phyloP scores from a whole-genome alignment of 2,888 invertebrate species.

The Perithous albicinctus region DNA sequence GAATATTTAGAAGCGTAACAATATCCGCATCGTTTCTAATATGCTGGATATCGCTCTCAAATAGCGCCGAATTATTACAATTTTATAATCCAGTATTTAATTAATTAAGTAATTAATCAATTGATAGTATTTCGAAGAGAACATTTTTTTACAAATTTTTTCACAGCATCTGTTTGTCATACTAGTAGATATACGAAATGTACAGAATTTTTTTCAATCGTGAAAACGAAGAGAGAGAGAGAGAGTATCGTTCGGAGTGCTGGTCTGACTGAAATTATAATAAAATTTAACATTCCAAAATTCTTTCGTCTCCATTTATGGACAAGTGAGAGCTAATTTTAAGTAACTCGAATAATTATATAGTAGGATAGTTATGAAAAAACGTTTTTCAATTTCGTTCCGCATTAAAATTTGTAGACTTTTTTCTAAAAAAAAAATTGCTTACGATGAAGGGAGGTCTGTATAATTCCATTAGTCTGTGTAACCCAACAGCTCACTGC shows the following conservation, averaged over 20 bases:
- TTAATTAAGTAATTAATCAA: not conserved
- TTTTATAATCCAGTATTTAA: constrained; percentile 14
- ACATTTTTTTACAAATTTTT: constrained; percentile 36
- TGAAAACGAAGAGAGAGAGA: not conserved
- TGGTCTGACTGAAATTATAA: constrained; percentile 8
- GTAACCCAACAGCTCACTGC: too few species aligned
- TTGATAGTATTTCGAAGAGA: not conserved
- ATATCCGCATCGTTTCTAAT: not conserved
- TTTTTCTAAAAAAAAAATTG: too few species aligned
- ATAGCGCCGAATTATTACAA: constrained; percentile 39
- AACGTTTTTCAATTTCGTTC: too few species aligned
- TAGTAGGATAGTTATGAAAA: too few species aligned
- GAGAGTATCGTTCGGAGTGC: not conserved
- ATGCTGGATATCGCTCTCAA: not conserved
- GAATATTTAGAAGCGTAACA: not conserved
- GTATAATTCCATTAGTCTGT: too few species aligned
- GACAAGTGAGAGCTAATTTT: not conserved
- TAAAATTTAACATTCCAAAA: constrained; percentile 13
- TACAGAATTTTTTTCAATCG: constrained; percentile 19
- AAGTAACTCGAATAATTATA: not conserved
- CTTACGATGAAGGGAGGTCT: too few species aligned
- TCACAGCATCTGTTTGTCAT: constrained; percentile 9
- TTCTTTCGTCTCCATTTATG: not conserved
- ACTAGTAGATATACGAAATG: constrained; percentile 7
- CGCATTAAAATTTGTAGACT: too few species aligned